Percentiles rank a stretch among this genome's conserved stretches.
These are phyloP conservation scores for Sebastolobus alascanus DNA, from an alignment of 2,797 vertebrate species.

Conservation along the genomic window DNA sequence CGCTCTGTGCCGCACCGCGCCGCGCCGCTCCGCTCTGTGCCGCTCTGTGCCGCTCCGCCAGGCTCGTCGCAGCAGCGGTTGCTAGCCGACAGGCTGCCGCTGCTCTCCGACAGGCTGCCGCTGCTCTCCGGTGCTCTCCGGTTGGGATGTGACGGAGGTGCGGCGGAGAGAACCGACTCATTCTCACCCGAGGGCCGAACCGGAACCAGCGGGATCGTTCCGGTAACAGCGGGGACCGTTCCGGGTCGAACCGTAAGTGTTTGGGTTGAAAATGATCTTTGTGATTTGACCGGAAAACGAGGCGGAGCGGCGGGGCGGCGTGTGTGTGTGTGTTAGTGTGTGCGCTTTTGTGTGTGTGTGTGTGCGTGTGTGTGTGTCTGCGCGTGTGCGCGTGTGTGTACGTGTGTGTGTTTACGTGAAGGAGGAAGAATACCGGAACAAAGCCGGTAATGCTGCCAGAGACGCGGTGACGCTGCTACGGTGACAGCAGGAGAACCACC, in stretches of 20 bases:
- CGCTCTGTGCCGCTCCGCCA: constrained; percentile 2
- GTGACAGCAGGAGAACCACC: no score
- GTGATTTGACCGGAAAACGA: not conserved
- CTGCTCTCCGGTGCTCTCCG: constrained; percentile 28
- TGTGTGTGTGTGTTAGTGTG: not conserved
- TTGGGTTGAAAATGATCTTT: not conserved
- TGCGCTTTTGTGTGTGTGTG: not conserved
- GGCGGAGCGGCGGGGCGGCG: not conserved
- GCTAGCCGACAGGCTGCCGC: constrained; percentile 59
- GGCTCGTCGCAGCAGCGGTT: constrained; percentile 40
- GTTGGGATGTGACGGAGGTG: constrained; percentile 77
- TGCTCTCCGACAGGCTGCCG: constrained; percentile 53
- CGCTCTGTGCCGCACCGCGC: not conserved
- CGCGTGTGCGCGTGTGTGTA: rapidly evolving
- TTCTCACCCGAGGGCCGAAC: constrained; percentile 38
- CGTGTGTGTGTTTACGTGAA: rapidly evolving
- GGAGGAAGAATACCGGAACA: no score
- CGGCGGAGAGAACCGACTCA: constrained; percentile 60
- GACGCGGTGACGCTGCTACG: no score
- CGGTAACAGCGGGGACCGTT: constrained; percentile 16
- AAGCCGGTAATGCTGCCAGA: no score
- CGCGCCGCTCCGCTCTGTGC: not conserved
- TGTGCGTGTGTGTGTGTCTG: not conserved
- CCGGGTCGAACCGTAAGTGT: constrained; percentile 61
- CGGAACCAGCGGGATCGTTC: constrained; percentile 32